Conservation (phyloP, 2,113 vertebrate genomes). For the Malurus elegans region DNA sequence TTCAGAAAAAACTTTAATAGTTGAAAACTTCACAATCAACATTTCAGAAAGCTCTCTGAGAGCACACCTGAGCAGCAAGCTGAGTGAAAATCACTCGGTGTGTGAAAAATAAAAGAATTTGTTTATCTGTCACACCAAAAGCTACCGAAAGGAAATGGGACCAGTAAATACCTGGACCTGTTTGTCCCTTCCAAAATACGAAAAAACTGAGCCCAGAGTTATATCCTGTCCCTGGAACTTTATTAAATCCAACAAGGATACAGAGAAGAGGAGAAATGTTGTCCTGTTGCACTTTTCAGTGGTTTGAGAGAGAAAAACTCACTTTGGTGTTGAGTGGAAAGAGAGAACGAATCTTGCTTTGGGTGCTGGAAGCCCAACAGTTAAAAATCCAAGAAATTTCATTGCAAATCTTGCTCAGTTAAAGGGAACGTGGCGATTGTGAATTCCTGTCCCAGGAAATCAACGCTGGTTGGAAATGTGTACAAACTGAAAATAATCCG, state of each 20-base stretch:
- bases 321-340: neutral
- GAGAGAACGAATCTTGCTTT: neutral
- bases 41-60: neutral
- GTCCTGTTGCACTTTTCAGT: neutral
- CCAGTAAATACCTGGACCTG: neutral
- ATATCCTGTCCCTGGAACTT: neutral
- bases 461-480: neutral
- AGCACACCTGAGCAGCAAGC: neutral
- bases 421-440: neutral
- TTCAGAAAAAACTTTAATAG: neutral
- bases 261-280: neutral
- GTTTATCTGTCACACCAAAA: neutral
- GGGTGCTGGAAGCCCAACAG: neutral
- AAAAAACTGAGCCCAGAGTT: neutral
- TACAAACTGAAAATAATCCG: neutral
- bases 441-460: neutral
- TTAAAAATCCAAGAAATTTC: neutral
- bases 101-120: rapidly evolving
- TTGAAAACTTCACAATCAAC: neutral
- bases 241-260: neutral
- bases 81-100: neutral
- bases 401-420: neutral
- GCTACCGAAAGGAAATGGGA: neutral
- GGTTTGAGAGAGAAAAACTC: neutral
- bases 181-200: neutral